Conservation (phyloP, 2,797 vertebrate species). For the Sternotherus odoratus region DNA sequence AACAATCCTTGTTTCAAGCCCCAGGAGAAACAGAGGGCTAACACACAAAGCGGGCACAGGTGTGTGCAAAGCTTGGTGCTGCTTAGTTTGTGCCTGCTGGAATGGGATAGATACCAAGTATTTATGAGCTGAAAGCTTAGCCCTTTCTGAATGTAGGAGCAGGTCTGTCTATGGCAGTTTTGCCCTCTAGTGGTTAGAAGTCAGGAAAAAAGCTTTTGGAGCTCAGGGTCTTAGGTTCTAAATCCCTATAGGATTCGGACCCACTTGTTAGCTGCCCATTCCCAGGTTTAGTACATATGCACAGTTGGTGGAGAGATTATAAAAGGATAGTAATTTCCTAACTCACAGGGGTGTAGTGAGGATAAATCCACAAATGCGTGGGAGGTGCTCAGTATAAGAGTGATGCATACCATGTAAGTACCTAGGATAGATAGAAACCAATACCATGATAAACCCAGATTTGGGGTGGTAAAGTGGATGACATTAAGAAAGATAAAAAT, state of each 20-base stretch:
- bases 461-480: background rate
- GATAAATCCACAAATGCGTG: background rate
- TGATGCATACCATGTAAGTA: background rate
- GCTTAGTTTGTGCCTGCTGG: background rate
- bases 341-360: background rate
- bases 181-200: background rate
- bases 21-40: background rate
- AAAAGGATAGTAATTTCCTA: background rate
- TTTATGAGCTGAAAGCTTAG: background rate
- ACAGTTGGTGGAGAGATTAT: background rate
- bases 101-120: background rate
- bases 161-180: background rate
- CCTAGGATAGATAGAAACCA: background rate
- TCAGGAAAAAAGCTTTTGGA: background rate
- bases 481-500: background rate
- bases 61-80: background rate
- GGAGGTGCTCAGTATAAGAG: background rate
- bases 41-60: background rate
- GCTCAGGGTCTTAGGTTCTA: background rate
- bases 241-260: background rate
- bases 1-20: background rate
- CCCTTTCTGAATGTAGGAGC: rapidly evolving
- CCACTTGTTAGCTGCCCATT: background rate
- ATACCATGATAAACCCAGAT: background rate
- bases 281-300: background rate